Evolutionary conservation across 1,140 invertebrate species (phyloP).

Genomic region (Drosophila erecta): DNA sequence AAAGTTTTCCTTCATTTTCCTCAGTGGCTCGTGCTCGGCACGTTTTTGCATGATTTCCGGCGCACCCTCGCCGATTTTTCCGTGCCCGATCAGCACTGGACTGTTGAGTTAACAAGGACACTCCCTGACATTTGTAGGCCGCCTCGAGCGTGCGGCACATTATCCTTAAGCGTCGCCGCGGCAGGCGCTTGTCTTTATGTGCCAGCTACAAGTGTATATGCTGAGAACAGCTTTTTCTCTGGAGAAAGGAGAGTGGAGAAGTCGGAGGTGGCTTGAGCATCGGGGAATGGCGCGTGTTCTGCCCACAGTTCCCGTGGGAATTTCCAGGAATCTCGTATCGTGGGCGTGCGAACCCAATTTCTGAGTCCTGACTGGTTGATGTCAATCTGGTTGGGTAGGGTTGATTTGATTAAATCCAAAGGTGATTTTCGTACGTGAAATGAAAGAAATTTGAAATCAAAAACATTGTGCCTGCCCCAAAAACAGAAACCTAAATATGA

Average conservation of each 20-base stretch:
- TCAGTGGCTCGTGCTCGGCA: constrained; percentile 62
- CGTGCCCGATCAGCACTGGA: not conserved
- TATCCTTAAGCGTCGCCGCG: constrained; percentile 73
- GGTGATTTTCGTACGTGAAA: not conserved
- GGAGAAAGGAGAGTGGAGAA: constrained; percentile 5
- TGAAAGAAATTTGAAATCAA: not conserved
- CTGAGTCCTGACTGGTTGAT: constrained; percentile 11
- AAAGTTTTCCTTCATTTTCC: constrained; percentile 50
- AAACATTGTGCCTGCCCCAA: not conserved
- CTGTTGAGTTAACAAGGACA: constrained; percentile 50
- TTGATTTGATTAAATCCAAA: not conserved
- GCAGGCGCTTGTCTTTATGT: constrained; percentile 59
- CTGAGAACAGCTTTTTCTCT: constrained; percentile 57
- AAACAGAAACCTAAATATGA: not conserved
- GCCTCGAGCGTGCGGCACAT: constrained; percentile 66
- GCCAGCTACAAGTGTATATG: constrained; percentile 64
- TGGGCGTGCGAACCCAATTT: constrained; percentile 76
- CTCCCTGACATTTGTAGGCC: constrained; percentile 50
- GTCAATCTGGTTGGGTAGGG: constrained; percentile 5
- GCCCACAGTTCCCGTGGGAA: constrained; percentile 69
- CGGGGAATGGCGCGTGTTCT: constrained; percentile 45
- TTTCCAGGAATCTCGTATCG: constrained; percentile 37
- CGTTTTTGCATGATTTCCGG: constrained; percentile 80
- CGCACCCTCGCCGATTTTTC: constrained; percentile 22
- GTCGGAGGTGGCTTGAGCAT: not conserved